Conservation (phyloP, 2,888 invertebrate genomes). For the Hypselothyrea guttata region DNA sequence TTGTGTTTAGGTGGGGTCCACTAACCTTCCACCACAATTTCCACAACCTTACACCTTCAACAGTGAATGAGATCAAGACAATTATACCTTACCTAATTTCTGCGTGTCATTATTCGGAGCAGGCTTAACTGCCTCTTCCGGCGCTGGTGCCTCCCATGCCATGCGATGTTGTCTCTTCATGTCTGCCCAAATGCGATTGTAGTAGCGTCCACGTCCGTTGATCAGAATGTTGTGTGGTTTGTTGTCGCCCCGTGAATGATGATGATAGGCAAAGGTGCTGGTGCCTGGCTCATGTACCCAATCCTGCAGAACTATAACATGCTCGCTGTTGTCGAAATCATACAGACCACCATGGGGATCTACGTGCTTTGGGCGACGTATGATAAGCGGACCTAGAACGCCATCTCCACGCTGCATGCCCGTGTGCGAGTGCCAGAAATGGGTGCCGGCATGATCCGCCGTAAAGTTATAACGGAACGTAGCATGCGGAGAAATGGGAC, state of each 20-base stretch:
- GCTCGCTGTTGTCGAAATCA: constrained; percentile 89
- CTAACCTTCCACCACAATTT: too few relatives aligned
- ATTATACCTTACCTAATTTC: too few relatives aligned
- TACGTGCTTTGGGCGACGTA: constrained; percentile 86
- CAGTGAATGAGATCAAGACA: too few relatives aligned
- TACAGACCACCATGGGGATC: constrained; percentile 87
- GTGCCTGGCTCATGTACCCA: constrained; percentile 90
- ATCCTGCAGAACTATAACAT: constrained; percentile 90
- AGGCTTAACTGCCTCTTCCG: not conserved
- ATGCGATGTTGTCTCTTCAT: constrained; percentile 42
- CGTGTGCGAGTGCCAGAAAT: constrained; percentile 92
- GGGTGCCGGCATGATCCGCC: constrained; percentile 89
- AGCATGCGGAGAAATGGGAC: constrained; percentile 89
- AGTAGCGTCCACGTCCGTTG: constrained; percentile 89
- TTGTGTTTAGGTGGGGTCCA: too few relatives aligned
- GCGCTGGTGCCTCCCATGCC: constrained; percentile 6
- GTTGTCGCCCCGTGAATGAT: constrained; percentile 91
- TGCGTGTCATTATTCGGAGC: not conserved
- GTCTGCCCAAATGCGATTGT: constrained; percentile 74
- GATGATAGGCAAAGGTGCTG: constrained; percentile 91
- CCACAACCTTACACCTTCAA: too few relatives aligned
- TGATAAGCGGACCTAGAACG: constrained; percentile 89
- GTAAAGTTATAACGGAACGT: constrained; percentile 90
- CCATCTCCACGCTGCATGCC: constrained; percentile 95
- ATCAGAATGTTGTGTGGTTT: constrained; percentile 91